phyloP scores from a whole-genome alignment of 2,113 vertebrate genomes.

The Ceratotherium simum region DNA sequence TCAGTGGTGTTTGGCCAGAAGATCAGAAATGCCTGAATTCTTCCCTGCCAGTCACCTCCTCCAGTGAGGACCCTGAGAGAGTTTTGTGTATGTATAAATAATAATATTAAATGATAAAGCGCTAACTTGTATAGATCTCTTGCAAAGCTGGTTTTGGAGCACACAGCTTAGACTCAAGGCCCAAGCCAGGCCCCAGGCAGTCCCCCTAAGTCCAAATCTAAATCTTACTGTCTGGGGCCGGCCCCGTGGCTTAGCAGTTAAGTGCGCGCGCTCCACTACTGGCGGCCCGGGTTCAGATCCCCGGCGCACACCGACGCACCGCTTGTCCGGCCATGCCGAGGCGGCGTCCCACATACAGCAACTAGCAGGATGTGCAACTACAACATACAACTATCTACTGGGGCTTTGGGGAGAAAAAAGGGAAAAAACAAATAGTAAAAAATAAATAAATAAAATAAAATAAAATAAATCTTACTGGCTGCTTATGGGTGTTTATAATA shows the following conservation, averaged over 20 bases:
- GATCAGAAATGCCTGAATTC: not conserved
- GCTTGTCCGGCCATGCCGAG: no score
- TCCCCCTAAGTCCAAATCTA: not conserved
- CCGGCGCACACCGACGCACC: no score
- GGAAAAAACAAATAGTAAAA: no score
- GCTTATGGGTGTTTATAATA: not conserved
- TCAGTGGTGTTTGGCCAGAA: not conserved
- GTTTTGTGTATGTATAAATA: not conserved
- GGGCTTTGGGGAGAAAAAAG: no score
- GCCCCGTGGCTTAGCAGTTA: no score
- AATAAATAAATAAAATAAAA: no score
- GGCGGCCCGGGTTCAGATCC: no score
- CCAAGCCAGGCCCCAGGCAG: not conserved
- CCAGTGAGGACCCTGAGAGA: not conserved
- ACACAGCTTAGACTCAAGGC: not conserved
- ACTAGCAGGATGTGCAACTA: no score
- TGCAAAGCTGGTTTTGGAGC: slow-evolving; percentile 8
- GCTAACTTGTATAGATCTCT: not conserved
- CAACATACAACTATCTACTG: no score
- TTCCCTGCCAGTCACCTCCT: not conserved
- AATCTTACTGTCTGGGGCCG: not conserved
- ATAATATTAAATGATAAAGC: not conserved
- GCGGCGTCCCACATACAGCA: no score
- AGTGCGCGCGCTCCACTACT: no score
- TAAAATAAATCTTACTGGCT: not conserved